Evolutionary conservation across 2,888 invertebrate genomes (phyloP), one percentile per base, ranked within the genome.

Genomic region (Ommatoiulus sabulosus): DNA sequence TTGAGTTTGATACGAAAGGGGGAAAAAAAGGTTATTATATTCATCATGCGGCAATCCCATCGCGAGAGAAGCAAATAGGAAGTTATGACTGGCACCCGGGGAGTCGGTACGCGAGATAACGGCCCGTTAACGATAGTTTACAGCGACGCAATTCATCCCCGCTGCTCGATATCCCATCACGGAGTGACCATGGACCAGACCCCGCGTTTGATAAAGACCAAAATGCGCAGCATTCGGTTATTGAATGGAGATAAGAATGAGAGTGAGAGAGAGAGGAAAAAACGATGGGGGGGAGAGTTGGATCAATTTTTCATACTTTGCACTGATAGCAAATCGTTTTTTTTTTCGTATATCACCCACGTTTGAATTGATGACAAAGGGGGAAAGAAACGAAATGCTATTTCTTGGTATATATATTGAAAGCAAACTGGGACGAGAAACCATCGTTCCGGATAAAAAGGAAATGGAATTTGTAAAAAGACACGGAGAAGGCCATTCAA

Each of bases 261-360:
- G n/a, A n/a, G n/a, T n/a, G 57, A 46, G n/a, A 7, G 2, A n/a
- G n/a, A 5, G 57, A 6, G 57, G n/a, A 15, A 15, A 15, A 7
- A 15, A 3, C 52, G 15, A 57, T n/a, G 8, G 46, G 52, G 52
- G 52, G 52, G 12, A 7, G 57, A 63, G 57, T 5, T n/a, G 57
- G 57, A 63, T 63, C 57, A 63, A 63, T 63, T 63, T 63, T 63
- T 63, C 57, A 63, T 63, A 63, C 57, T 63, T 63, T 63, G 57
- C 57, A 63, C 57, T 63, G 57, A 63, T 63, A 63, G 57, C 57
- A 63, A 63, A 63, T 63, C n/a, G 57, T 63, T 10, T n/a, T 63
- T n/a, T 48, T 48, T 52, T 6, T 63, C 57, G 57, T n/a, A n/a
- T 63, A 63, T 63, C 57, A 63, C 2, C 57, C n/a, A n/a, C n/a